Conservation (phyloP, 2,888 invertebrate species). For the Epinotia ramella region DNA sequence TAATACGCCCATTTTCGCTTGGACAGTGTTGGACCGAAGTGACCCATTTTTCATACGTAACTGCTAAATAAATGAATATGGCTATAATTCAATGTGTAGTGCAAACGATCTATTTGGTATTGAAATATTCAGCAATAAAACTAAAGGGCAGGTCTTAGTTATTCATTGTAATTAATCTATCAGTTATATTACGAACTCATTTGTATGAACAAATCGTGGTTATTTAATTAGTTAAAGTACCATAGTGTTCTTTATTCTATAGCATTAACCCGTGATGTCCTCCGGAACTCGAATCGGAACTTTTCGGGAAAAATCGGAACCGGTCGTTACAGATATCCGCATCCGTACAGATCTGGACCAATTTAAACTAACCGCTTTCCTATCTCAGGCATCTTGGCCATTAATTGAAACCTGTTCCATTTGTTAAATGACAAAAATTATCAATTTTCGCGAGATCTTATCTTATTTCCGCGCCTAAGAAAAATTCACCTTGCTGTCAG, state of each 20-base stretch:
- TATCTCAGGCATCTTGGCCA: conserved; percentile 11
- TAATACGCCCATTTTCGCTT: conserved; percentile 19
- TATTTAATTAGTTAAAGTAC: not conserved
- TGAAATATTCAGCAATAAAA: not conserved
- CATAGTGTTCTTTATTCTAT: not conserved
- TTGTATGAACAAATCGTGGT: not conserved
- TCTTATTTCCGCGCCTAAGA: not conserved
- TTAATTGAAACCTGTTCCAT: conserved; percentile 19
- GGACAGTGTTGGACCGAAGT: not conserved
- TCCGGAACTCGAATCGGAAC: not conserved
- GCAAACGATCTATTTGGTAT: not conserved
- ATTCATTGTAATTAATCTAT: not conserved
- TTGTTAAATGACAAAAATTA: conserved; percentile 36
- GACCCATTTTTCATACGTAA: conserved; percentile 11
- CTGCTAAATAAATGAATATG: not conserved
- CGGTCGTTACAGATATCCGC: conserved; percentile 1
- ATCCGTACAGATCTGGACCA: conserved; percentile 2
- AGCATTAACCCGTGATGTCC: not conserved
- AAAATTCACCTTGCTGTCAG: not conserved
- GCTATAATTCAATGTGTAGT: not conserved
- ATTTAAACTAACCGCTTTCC: conserved; percentile 7
- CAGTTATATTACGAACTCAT: not conserved
- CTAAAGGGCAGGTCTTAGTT: not conserved
- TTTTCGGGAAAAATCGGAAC: conserved; percentile 10
- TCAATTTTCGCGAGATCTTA: conserved; percentile 12